Evolutionary conservation across 1,140 invertebrate species (phyloP).

Genomic region (Trichonephila inaurata): DNA sequence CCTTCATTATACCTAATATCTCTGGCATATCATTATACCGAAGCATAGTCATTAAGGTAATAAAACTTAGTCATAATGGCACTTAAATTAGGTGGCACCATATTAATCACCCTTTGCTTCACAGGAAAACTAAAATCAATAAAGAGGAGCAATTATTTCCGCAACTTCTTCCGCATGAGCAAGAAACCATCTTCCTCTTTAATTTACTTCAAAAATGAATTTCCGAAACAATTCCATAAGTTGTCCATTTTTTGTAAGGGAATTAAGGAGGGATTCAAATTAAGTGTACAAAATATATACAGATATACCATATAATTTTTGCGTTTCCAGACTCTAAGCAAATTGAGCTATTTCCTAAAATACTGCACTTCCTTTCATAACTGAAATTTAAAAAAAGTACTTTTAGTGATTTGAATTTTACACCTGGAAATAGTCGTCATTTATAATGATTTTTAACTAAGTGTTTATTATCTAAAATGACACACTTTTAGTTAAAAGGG

Average conservation of each 20-base stretch:
- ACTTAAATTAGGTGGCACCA: conserved; percentile 54
- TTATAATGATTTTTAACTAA: no score
- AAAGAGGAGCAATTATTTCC: conserved; percentile 42
- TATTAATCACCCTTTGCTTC: conserved; percentile 53
- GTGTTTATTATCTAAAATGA: no score
- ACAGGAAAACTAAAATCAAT: conserved; percentile 32
- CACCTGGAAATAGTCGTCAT: no score
- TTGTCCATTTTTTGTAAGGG: not conserved
- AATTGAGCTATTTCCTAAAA: no score
- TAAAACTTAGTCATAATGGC: conserved; percentile 63
- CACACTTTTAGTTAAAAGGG: no score
- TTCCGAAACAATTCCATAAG: not conserved
- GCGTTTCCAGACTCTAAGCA: no score
- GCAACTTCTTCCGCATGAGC: not conserved
- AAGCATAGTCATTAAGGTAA: conserved; percentile 49
- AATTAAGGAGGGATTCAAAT: not conserved
- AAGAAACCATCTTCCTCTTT: not conserved
- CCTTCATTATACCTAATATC: conserved; percentile 33
- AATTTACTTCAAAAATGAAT: not conserved
- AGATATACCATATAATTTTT: no score
- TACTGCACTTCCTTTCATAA: no score
- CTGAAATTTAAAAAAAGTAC: no score
- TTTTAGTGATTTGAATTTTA: no score
- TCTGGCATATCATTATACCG: conserved; percentile 23
- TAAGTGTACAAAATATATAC: no score